Conservation (phyloP, 2,888 invertebrate genomes). For the Caenorhabditis angaria region DNA sequence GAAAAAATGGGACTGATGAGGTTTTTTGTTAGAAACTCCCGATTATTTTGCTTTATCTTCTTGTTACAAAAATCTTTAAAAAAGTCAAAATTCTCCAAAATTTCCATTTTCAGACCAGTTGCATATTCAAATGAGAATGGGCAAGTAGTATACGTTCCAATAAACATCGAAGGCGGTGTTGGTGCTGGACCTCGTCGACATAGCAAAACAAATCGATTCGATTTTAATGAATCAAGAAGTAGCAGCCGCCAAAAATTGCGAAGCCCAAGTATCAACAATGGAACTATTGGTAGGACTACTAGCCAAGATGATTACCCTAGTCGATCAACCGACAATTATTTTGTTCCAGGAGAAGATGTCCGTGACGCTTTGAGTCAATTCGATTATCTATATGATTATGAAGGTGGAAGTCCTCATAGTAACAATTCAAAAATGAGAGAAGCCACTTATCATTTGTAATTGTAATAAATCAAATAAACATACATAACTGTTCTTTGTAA, state of each 20-base stretch:
- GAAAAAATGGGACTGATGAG: not conserved
- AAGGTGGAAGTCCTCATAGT: slow-evolving; percentile 47
- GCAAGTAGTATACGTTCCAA: slow-evolving; percentile 67
- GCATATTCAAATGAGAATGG: slow-evolving; percentile 50
- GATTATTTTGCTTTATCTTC: too few species aligned
- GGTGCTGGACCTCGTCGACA: slow-evolving; percentile 29
- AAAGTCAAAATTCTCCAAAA: not conserved
- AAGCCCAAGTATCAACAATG: slow-evolving; percentile 51
- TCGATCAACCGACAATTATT: too few species aligned
- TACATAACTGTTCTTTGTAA: not conserved
- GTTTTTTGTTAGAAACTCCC: too few species aligned
- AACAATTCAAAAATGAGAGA: slow-evolving; percentile 33
- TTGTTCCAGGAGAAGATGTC: slow-evolving; percentile 62
- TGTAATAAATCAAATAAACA: slow-evolving; percentile 1
- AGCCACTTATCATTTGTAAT: slow-evolving; percentile 57
- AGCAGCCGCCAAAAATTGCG: slow-evolving; percentile 47
- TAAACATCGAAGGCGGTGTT: slow-evolving; percentile 54
- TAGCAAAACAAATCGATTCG: slow-evolving; percentile 34
- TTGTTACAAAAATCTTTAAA: not conserved
- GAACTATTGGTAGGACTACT: slow-evolving; percentile 26
- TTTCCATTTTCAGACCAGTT: slow-evolving; percentile 22
- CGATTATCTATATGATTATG: slow-evolving; percentile 69
- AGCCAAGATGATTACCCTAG: too few species aligned
- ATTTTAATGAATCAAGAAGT: slow-evolving; percentile 45
- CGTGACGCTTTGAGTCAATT: slow-evolving; percentile 64